Evolutionary conservation across 2,113 vertebrate species (phyloP), one percentile per base, ranked within the genome.

Genomic region (Chaetura pelagica): DNA sequence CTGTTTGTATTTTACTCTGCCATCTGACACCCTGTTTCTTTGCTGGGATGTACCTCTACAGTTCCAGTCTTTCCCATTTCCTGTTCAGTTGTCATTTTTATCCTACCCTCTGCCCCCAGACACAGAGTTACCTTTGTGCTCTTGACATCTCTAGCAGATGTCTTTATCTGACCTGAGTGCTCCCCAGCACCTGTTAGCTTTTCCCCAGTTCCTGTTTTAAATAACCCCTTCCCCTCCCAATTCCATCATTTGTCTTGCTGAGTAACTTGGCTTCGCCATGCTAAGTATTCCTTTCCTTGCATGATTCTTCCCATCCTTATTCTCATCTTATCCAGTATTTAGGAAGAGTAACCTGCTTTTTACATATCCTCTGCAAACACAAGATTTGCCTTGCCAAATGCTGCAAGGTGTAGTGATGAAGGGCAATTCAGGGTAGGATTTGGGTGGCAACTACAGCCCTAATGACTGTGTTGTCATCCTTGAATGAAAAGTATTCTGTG

Each of bases 21-120:
- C 84, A 96, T 80, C 73, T 89, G 91, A 97, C 81, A 90, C 84
- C 75, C 74, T 59, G 12, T 51, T 85, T 81, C 75, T 95, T 89
- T 81, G 34, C 78, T 68, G 67, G 71, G 87, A 51, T 62, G 58
- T 83, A 85, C 86, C 83, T 95, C 91, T 84, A 21, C 46, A 94
- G 67, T 72, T 59, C 30, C 72, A 67, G 63, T 48, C 75, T 96
- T 95, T 32, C 79, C 61, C 77, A 79, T 85, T 94, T 96, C 92
- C 95, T 92, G 71, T 88, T 97, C 94, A 93, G 95, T 96, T 97
- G 94, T 97, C 95, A 75, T 94, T 95, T 97, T 96, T 85, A 88
- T 94, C 83, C 80, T 55, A 80, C 80, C 27, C 72, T 91, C 74
- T 69, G 9, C 42, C 91, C 44, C 48, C 66, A 89, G 74, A 74